These are phyloP conservation scores for Mythimna vitellina DNA, from an alignment of 2,888 invertebrate species.

Conservation along the genomic window DNA sequence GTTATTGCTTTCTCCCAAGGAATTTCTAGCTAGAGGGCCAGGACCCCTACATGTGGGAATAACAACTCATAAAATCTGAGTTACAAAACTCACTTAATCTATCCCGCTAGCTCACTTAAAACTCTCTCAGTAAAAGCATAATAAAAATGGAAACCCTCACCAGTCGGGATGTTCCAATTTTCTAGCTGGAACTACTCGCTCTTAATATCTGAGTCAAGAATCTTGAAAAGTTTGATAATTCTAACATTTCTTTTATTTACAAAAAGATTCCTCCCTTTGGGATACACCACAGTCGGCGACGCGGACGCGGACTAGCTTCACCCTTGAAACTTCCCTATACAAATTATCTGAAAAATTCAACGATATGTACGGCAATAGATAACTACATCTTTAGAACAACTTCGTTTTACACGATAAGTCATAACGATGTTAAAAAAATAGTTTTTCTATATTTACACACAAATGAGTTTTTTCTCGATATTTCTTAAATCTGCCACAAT, in stretches of 20 bases:
- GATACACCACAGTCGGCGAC: background rate
- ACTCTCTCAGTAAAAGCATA: background rate
- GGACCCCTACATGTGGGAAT: background rate
- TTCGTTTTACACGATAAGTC: background rate
- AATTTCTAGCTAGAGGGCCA: background rate
- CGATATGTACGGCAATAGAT: background rate
- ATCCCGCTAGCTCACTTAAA: background rate
- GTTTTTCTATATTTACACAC: background rate
- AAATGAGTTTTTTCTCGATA: background rate
- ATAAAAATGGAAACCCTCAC: background rate
- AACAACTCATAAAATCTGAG: background rate
- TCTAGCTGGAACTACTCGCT: background rate
- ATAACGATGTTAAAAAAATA: background rate
- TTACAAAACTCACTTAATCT: background rate
- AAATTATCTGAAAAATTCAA: background rate
- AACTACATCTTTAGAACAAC: background rate
- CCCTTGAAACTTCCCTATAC: background rate
- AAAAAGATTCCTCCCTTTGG: background rate
- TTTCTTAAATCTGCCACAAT: background rate
- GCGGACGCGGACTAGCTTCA: background rate
- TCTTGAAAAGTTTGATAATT: background rate
- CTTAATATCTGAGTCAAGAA: background rate
- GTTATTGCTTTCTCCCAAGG: background rate
- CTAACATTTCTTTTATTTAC: background rate
- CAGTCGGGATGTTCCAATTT: background rate